Evolutionary conservation across 1,140 invertebrate genomes (phyloP).

Genomic region (Paracyclopina nana): DNA sequence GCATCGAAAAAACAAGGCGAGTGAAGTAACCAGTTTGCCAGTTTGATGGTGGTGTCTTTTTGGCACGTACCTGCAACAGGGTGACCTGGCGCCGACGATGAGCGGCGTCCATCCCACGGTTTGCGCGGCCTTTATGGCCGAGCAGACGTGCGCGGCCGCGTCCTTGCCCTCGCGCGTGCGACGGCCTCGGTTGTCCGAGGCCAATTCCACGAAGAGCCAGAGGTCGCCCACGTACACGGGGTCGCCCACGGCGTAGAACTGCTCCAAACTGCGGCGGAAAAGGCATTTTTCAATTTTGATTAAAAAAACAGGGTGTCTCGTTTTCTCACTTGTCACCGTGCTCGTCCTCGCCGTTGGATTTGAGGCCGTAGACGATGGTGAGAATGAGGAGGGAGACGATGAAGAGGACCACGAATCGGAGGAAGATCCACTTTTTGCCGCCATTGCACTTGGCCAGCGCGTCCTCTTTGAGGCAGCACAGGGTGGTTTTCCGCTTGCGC

Average conservation of each 20-base stretch:
- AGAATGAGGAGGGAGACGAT: neutral
- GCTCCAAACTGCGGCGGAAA: neutral
- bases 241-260: neutral
- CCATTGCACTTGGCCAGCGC: too few relatives aligned
- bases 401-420: neutral
- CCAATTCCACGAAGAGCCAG: neutral
- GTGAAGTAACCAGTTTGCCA: too few relatives aligned
- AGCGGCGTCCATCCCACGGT: neutral
- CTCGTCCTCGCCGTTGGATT: too few relatives aligned
- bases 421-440: neutral
- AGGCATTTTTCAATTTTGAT: too few relatives aligned
- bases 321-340: too few relatives aligned
- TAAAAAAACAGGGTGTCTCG: too few relatives aligned
- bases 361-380: neutral
- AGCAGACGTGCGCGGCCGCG: neutral
- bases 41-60: too few relatives aligned
- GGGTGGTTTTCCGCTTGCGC: too few relatives aligned
- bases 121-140: neutral
- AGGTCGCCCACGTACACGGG: neutral
- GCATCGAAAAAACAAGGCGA: too few relatives aligned
- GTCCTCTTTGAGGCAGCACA: too few relatives aligned
- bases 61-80: neutral
- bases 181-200: neutral
- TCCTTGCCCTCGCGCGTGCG: neutral
- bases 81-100: neutral